Evolutionary conservation across 2,888 invertebrate genomes (phyloP).

Genomic region (Drosophila kanekoi): DNA sequence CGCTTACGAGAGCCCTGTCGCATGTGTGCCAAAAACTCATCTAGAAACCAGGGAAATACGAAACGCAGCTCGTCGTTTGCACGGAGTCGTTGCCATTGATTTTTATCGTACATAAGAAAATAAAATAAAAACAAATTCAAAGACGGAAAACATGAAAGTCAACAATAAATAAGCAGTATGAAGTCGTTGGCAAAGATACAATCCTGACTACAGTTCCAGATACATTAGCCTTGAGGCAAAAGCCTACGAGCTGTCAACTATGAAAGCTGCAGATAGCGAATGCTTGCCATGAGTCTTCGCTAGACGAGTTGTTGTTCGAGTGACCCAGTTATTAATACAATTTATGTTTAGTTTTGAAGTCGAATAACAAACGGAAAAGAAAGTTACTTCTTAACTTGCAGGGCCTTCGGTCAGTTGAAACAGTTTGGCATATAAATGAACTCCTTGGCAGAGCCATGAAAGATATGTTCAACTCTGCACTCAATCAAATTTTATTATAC

Average conservation of each 20-base stretch:
- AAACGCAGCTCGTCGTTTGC: conserved; percentile 27
- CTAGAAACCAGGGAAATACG: conserved; percentile 10
- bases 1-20: conserved; percentile 25
- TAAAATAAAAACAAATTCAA: conserved; percentile 12
- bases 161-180: conserved; percentile 35
- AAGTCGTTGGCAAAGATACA: conserved; percentile 17
- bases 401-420: too few relatives aligned
- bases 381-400: too few relatives aligned
- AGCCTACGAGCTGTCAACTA: neutral
- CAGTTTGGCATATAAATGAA: too few relatives aligned
- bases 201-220: conserved; percentile 4
- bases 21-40: conserved; percentile 51
- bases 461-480: too few relatives aligned
- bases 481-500: too few relatives aligned
- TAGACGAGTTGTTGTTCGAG: neutral
- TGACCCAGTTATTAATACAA: conserved; percentile 5
- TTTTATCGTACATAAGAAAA: conserved; percentile 54
- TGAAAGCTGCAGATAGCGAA: neutral
- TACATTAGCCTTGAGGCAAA: conserved; percentile 7
- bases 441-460: too few relatives aligned
- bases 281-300: neutral
- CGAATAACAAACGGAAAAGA: too few relatives aligned
- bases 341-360: too few relatives aligned
- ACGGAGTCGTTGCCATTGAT: conserved; percentile 68
- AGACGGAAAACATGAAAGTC: conserved; percentile 41